Evolutionary conservation across 2,888 invertebrate species (phyloP).

Genomic region (Rhagonycha fulva): DNA sequence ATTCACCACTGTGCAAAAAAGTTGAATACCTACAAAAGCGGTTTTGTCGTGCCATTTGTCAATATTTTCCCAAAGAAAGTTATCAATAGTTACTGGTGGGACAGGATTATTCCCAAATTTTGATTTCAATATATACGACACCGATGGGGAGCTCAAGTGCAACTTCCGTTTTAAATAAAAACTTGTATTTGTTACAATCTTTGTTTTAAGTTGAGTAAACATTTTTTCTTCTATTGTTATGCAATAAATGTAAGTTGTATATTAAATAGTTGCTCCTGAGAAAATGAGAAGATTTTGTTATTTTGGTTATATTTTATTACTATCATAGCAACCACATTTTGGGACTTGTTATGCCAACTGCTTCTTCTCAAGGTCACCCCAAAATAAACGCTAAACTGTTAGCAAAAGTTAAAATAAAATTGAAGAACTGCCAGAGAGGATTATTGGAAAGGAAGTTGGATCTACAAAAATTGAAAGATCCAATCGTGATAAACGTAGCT

Average conservation of each 20-base stretch:
- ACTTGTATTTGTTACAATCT: neutral
- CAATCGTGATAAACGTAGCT: too few relatives aligned
- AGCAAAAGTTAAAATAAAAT: too few relatives aligned
- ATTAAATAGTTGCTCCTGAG: neutral
- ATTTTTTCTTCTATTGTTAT: neutral
- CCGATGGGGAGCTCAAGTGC: conserved; percentile 35
- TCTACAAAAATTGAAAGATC: too few relatives aligned
- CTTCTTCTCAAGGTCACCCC: too few relatives aligned
- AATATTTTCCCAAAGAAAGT: conserved; percentile 66
- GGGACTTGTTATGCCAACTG: too few relatives aligned
- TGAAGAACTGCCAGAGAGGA: too few relatives aligned
- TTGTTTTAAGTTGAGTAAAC: neutral
- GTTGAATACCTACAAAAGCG: neutral
- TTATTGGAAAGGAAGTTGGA: too few relatives aligned
- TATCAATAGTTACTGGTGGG: conserved; percentile 61
- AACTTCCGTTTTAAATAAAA: conserved; percentile 6
- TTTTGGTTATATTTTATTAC: too few relatives aligned
- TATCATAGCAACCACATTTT: too few relatives aligned
- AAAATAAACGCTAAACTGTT: too few relatives aligned
- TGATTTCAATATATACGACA: conserved; percentile 42
- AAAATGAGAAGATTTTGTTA: too few relatives aligned
- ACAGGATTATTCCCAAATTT: conserved; percentile 33
- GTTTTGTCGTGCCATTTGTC: conserved; percentile 64
- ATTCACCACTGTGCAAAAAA: neutral
- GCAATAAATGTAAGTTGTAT: neutral